Conservation (phyloP, 2,888 invertebrate genomes). For the Cactoblastis cactorum region DNA sequence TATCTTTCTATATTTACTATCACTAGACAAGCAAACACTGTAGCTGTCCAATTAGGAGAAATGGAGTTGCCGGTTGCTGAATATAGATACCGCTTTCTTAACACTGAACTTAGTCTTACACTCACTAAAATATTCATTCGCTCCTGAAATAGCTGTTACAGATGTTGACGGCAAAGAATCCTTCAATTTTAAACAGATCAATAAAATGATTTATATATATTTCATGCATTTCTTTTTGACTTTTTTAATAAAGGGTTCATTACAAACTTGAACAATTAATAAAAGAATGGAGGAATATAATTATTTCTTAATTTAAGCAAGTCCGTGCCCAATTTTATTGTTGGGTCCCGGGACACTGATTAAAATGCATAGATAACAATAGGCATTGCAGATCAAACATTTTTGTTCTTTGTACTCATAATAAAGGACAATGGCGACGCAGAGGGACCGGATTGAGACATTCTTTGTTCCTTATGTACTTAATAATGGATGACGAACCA, state of each 20-base stretch:
- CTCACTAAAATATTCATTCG: constrained; percentile 45
- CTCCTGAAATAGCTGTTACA: constrained; percentile 31
- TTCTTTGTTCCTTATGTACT: constrained; percentile 43
- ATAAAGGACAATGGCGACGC: constrained; percentile 46
- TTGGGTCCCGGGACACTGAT: constrained; percentile 44
- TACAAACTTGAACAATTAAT: constrained; percentile 11
- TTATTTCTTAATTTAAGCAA: constrained; percentile 28
- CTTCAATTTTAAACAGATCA: constrained; percentile 26
- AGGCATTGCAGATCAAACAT: constrained; percentile 59
- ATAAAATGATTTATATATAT: constrained; percentile 14
- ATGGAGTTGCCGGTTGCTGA: constrained; percentile 38
- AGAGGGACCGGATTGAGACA: constrained; percentile 41
- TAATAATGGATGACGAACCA: constrained; percentile 29
- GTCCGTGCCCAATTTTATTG: constrained; percentile 27
- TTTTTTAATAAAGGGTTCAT: constrained; percentile 7
- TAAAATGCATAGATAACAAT: constrained; percentile 60
- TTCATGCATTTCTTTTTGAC: constrained; percentile 11
- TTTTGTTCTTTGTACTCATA: constrained; percentile 56
- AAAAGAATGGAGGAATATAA: constrained; percentile 17
- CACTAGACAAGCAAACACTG: constrained; percentile 31
- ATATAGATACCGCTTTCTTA: constrained; percentile 46
- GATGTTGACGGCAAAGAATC: constrained; percentile 27
- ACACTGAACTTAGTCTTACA: constrained; percentile 24
- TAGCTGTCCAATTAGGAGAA: constrained; percentile 46
- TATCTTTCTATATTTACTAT: constrained; percentile 11